Evolutionary conservation across 2,113 vertebrate genomes (phyloP), one percentile per base, ranked within the genome.

Genomic region (Malurus elegans): DNA sequence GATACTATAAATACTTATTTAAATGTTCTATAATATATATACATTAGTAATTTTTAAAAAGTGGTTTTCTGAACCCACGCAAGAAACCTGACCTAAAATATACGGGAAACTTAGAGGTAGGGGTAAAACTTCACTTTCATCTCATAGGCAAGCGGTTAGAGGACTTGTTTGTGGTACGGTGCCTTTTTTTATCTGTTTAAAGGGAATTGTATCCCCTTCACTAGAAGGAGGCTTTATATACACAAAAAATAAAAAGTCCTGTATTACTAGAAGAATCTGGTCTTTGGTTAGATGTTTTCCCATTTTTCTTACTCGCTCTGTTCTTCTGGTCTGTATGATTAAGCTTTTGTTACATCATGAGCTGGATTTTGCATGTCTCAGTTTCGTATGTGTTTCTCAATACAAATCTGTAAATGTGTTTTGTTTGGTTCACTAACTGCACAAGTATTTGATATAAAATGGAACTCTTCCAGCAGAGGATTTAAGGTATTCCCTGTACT

Each of bases 11-110:
- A 15, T 69, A 21, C 3, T 34, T 58, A 13, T 47, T 53, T 61
- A 12, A 45, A 9, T n/a, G 44, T 34, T 45, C 28, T 6, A 0
- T 62, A 11, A 16, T 25, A 14, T 6, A 10, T 18, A 12, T 13
- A 8, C 6, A 5, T 8, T 8, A 34, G 0, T 61, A 57, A 18
- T 3, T 45, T 40, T 34, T 7, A 16, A 12, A 23, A 6, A 2
- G 20, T 11, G 2, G 21, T 6, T 25, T 70, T 71, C 54, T 48
- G 42, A 48, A 16, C 14, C 47, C 6, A 0, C 18, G 1, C 18
- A 24, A 60, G 38, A 65, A 88, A 58, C 36, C 11, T 8, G 4
- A 20, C 23, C 14, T 44, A 42, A 58, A 56, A 20, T 13, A 8
- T 11, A 4, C 32, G 3, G 32, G 24, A 82, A 36, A 34, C 9